Base-by-base conservation (phyloP, 2,888 invertebrate genomes). In the Cryptus armator region DNA sequence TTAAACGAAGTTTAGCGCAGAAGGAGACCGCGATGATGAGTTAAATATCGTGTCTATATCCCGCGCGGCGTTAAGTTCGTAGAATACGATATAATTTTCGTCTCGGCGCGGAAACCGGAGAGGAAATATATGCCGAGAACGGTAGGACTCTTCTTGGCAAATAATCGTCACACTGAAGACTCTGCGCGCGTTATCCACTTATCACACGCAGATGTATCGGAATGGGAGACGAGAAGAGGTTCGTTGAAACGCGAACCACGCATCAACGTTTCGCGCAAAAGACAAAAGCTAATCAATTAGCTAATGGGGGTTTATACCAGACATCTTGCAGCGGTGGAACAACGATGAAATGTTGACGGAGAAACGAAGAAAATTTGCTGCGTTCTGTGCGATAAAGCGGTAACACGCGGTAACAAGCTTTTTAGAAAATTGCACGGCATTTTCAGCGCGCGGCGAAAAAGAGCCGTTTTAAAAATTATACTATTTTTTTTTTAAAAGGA, bases 231-330 rank as follows among this genome's bases (percentile, higher is more conserved):
- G 10, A 19, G 19, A 19, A 24, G 3, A 19, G 16, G 56, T 24
- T 56, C 56, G 24, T 56, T 24, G 72, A 29, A 74, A 62, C 46
- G 56, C 44, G 59, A 74, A 44, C 24, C 9, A 46, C 56, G 56
- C 72, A 43, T 14, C 43, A 29, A 16, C 44, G 37, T 19, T 44
- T 10, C 44, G 46, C 76, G 32, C 56, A n/a, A 59, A 37, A 46
- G 53, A 64, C 78, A 56, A 24, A 29, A 53, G 64, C 62, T 70
- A 68, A 83, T 83, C 83, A 83, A 83, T 83, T 83, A 83, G 83
- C 83, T 79, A 79, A 83, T 83, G 79, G 79, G 64, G 70, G 74
- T 79, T 70, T 53, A 6, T 64, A 46, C 16, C 29, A 70, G 75
- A 74, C 78, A 24, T 16, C 19, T 14, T 74, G 51, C 32, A 10